Evolutionary conservation across 2,888 invertebrate species (phyloP).

Genomic region (Papilio protenor): DNA sequence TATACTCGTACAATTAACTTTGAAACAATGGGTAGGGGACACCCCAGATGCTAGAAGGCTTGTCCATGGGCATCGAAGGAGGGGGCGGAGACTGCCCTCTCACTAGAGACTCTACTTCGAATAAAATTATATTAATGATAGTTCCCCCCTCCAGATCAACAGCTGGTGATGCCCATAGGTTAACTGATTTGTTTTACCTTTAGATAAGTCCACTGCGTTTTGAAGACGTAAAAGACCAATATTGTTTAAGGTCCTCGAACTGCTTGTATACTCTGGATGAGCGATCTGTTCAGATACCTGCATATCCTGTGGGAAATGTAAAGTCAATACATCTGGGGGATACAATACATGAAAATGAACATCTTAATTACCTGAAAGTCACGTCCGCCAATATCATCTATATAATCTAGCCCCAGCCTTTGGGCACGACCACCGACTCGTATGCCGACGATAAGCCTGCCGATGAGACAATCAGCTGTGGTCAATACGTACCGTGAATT

Average conservation of each 20-base stretch:
- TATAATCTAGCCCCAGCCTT: background rate
- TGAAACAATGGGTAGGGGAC: too few relatives aligned
- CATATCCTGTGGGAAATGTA: background rate
- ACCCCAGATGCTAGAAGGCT: too few relatives aligned
- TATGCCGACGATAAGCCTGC: background rate
- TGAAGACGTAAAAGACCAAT: background rate
- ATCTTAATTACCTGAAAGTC: background rate
- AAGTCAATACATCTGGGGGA: too few relatives aligned
- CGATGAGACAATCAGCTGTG: background rate
- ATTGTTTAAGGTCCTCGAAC: background rate
- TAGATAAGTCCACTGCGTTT: background rate
- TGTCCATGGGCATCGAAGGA: too few relatives aligned
- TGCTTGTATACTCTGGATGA: background rate
- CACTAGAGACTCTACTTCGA: too few relatives aligned
- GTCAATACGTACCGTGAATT: constrained; percentile 3
- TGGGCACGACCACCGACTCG: background rate
- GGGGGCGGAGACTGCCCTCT: too few relatives aligned
- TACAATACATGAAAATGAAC: background rate
- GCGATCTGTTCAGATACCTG: background rate
- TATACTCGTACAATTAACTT: too few relatives aligned
- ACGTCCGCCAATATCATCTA: background rate
- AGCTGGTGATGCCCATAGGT: too few relatives aligned
- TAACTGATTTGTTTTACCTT: background rate
- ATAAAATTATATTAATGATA: too few relatives aligned
- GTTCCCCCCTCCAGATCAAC: too few relatives aligned